Evolutionary conservation across 2,888 invertebrate species (phyloP).

Genomic region (Parnassius mnemosyne): DNA sequence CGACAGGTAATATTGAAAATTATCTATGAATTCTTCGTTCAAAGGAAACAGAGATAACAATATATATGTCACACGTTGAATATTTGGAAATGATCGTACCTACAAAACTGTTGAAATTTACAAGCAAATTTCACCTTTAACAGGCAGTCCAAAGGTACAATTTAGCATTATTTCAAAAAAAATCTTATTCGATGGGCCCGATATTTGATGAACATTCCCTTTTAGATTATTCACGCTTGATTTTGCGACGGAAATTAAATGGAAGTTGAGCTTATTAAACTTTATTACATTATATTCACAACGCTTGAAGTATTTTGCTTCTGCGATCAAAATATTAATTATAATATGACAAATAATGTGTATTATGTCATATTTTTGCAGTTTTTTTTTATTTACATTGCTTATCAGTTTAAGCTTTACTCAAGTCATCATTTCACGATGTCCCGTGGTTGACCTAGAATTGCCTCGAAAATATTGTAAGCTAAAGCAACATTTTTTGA

Average conservation of each 20-base stretch:
- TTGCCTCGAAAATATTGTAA: too few relatives aligned
- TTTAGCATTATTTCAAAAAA: neutral
- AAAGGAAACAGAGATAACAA: conserved; percentile 6
- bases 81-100: conserved; percentile 11
- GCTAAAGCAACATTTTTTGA: too few relatives aligned
- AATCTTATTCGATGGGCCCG: neutral
- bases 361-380: too few relatives aligned
- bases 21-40: conserved; percentile 22
- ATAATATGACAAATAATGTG: too few relatives aligned
- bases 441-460: too few relatives aligned
- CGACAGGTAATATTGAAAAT: conserved; percentile 17
- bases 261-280: neutral
- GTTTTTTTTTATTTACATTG: too few relatives aligned
- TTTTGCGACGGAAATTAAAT: conserved; percentile 15
- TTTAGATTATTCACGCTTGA: conserved; percentile 12
- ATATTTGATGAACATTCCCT: conserved; percentile 13
- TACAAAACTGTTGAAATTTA: neutral
- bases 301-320: too few relatives aligned
- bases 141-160: neutral
- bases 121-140: conserved; percentile 7
- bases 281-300: neutral
- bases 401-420: too few relatives aligned
- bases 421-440: too few relatives aligned
- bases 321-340: too few relatives aligned
- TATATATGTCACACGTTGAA: conserved; percentile 8